These are phyloP conservation scores for Zenarchopterus dispar DNA, from an alignment of 2,797 vertebrate species.

Conservation along the genomic window DNA sequence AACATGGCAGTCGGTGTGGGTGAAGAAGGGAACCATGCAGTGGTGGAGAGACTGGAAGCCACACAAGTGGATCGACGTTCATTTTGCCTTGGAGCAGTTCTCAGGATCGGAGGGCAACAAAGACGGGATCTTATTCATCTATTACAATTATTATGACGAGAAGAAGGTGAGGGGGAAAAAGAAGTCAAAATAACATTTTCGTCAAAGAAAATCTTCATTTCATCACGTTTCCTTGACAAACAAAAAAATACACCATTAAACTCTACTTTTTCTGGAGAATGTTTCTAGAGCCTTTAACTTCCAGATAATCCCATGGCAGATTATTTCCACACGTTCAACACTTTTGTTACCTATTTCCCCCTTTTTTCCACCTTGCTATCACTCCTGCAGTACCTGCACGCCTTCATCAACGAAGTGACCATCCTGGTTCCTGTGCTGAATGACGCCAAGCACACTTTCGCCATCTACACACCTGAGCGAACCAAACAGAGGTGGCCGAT, in stretches of 20 bases:
- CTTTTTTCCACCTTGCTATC: background rate
- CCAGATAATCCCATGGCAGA: too few relatives aligned
- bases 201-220: too few relatives aligned
- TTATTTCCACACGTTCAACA: too few relatives aligned
- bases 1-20: slow-evolving; percentile 91
- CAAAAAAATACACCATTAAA: too few relatives aligned
- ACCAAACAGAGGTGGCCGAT: slow-evolving; percentile 96
- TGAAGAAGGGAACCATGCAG: slow-evolving; percentile 94
- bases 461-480: slow-evolving; percentile 92
- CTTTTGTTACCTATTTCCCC: background rate
- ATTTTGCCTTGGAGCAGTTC: slow-evolving; percentile 95
- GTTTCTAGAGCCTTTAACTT: too few relatives aligned
- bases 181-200: too few relatives aligned
- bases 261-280: too few relatives aligned
- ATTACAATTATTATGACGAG: slow-evolving; percentile 92
- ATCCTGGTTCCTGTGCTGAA: slow-evolving; percentile 92
- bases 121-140: slow-evolving; percentile 96
- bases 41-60: slow-evolving; percentile 99
- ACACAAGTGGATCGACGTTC: slow-evolving; percentile 93
- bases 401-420: slow-evolving; percentile 96
- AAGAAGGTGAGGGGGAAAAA: slow-evolving; percentile 87
- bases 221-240: too few relatives aligned
- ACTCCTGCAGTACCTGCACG: slow-evolving; percentile 89
- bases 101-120: slow-evolving; percentile 89
- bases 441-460: slow-evolving; percentile 93